phyloP scores from a whole-genome alignment of 1,140 invertebrate genomes.

The Calycopis cecrops region DNA sequence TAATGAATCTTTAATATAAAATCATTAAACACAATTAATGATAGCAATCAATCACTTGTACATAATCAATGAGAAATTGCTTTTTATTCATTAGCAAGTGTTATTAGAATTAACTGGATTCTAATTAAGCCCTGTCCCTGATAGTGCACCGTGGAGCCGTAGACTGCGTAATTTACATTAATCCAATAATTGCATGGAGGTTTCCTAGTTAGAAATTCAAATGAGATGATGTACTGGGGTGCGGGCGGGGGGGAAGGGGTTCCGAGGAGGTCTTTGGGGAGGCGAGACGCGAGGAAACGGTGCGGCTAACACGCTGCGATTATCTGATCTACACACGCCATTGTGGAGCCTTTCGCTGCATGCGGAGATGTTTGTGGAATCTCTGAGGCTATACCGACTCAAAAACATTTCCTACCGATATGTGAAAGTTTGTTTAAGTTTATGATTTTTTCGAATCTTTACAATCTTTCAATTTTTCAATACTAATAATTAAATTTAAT shows the following conservation, averaged over 20 bases:
- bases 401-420: too few relatives aligned
- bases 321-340: constrained; percentile 41
- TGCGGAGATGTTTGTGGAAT: constrained; percentile 6
- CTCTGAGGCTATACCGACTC: too few relatives aligned
- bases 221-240: constrained; percentile 83
- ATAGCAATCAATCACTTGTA: constrained; percentile 7
- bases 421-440: too few relatives aligned
- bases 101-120: constrained; percentile 72
- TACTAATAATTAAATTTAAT: too few relatives aligned
- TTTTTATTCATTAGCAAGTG: constrained; percentile 32
- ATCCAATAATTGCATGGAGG: constrained; percentile 94
- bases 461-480: too few relatives aligned
- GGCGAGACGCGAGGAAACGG: constrained; percentile 48
- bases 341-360: constrained; percentile 15
- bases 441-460: too few relatives aligned
- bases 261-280: constrained; percentile 41
- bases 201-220: constrained; percentile 94
- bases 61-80: constrained; percentile 17
- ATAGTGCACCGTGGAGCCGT: constrained; percentile 77
- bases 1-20: too few relatives aligned
- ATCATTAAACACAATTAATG: not conserved
- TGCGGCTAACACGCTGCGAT: constrained; percentile 47
- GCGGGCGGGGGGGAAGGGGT: constrained; percentile 35
- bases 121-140: constrained; percentile 71
- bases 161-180: constrained; percentile 93